Evolutionary conservation across 2,797 vertebrate species (phyloP), one percentile per base, ranked within the genome.

Genomic region (Myotis myotis): DNA sequence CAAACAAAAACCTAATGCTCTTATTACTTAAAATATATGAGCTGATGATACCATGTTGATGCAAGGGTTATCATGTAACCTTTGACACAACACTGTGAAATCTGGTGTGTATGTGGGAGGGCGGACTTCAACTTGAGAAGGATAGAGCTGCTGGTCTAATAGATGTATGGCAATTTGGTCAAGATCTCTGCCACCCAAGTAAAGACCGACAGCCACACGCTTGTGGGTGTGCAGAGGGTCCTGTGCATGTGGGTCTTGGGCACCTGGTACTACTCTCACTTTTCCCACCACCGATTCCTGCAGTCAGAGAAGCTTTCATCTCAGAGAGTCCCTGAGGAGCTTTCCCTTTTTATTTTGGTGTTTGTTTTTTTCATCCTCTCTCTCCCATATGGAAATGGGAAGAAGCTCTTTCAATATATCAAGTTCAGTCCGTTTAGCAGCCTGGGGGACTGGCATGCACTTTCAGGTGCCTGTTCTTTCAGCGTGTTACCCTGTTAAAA

Each of bases 401-500:
- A 83, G 28, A 72, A 64, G 5, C 3, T 78, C 92, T 95, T 78
- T n/a, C 13, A 71, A 22, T 51, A 41, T 41, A 55, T 19, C 19
- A 57, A 66, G 87, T 84, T 89, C 47, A 90, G 23, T 78, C 49
- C 23, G 8, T 41, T 76, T 41, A 78, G 25, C 41, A 81, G 12
- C n/a, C 33, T 15, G 36, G 68, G 28, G 15, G 19, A 2, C 9
- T 78, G 60, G 23, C 5, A 25, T 62, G 33, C 66, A 84, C 80
- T 72, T 86, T 55, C 88, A 92, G 25, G n/a, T 87, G n/a, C 13
- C 15, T 38, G 87, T 93, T 68, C 87, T 88, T 92, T 71, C 62
- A 93, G 10, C 17, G 6, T 62, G 8, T 87, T 83, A 68, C 30
- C 62, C 25, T 70, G 20, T 6, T 71, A 70, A 68, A 12, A 23